Conservation (phyloP, 2,797 vertebrate species). For the Clamator glandarius region DNA sequence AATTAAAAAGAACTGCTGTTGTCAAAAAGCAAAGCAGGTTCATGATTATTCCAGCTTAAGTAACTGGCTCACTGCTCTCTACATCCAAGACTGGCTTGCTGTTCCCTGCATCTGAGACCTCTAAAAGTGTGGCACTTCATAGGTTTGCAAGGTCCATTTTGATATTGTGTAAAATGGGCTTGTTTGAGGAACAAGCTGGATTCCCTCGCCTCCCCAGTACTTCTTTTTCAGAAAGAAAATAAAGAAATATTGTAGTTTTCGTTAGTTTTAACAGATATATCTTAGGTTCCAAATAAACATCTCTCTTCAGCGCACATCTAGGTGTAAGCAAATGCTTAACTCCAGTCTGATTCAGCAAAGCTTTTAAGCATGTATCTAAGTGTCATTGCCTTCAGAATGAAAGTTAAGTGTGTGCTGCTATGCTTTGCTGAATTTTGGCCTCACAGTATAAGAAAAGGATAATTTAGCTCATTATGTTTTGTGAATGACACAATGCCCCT, state of each 20-base stretch:
- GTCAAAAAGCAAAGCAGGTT: neutral
- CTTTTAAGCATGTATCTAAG: conserved; percentile 4
- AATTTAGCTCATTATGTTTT: conserved; percentile 63
- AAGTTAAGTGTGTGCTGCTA: conserved; percentile 38
- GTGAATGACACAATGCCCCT: conserved; percentile 64
- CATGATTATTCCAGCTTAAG: neutral
- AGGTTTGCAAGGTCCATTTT: neutral
- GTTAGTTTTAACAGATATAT: neutral
- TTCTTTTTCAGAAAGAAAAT: neutral
- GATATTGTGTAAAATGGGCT: neutral
- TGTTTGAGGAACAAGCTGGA: neutral
- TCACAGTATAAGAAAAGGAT: conserved; percentile 33
- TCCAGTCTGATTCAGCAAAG: conserved; percentile 27
- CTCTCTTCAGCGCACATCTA: neutral
- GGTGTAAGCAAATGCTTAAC: neutral
- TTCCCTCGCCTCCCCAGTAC: neutral
- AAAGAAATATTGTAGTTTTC: neutral
- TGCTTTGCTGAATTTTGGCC: conserved; percentile 63
- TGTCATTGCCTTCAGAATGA: conserved; percentile 45
- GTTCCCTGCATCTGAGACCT: neutral
- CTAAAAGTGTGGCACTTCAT: neutral
- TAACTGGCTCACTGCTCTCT: neutral
- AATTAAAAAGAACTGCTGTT: conserved; percentile 47
- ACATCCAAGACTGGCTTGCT: rapidly evolving
- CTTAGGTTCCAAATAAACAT: neutral